A percentile compares a stretch with the other conserved stretches of the same genome.
phyloP scores from a whole-genome alignment of 2,113 vertebrate genomes.

The Arothron firmamentum region DNA sequence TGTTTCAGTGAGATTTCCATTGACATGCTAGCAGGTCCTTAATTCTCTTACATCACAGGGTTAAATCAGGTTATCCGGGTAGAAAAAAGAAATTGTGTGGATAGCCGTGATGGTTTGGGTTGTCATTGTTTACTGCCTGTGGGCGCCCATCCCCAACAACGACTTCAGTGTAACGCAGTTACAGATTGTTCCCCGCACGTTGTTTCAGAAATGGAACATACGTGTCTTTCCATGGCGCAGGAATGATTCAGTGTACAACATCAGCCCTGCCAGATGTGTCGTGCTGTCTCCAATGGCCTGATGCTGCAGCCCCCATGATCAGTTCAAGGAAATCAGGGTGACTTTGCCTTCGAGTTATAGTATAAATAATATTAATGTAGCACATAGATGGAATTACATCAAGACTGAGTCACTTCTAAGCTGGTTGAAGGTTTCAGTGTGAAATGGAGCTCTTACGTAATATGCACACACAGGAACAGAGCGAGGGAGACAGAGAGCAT shows the following conservation, averaged over 20 bases:
- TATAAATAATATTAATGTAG: conserved; percentile 10
- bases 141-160: conserved; percentile 1
- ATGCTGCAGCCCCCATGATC: too few species aligned
- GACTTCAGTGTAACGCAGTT: conserved; percentile 9
- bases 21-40: background rate
- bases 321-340: conserved; percentile 3
- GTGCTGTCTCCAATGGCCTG: too few species aligned
- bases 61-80: conserved; percentile 19
- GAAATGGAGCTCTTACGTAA: conserved; percentile 37
- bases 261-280: too few species aligned
- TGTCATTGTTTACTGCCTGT: conserved; percentile 38
- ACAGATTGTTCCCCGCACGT: background rate
- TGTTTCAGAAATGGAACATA: background rate
- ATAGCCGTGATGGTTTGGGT: conserved; percentile 2
- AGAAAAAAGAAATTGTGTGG: background rate
- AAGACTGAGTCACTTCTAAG: conserved; percentile 29
- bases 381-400: background rate
- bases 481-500: background rate
- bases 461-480: background rate
- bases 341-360: conserved; percentile 12
- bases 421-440: conserved; percentile 34
- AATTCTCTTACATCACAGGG: background rate
- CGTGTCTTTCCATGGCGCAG: too few species aligned
- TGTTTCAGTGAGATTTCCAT: background rate
- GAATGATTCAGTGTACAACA: too few species aligned